phyloP scores from a whole-genome alignment of 2,888 invertebrate genomes.

The Aspidapion aeneum region DNA sequence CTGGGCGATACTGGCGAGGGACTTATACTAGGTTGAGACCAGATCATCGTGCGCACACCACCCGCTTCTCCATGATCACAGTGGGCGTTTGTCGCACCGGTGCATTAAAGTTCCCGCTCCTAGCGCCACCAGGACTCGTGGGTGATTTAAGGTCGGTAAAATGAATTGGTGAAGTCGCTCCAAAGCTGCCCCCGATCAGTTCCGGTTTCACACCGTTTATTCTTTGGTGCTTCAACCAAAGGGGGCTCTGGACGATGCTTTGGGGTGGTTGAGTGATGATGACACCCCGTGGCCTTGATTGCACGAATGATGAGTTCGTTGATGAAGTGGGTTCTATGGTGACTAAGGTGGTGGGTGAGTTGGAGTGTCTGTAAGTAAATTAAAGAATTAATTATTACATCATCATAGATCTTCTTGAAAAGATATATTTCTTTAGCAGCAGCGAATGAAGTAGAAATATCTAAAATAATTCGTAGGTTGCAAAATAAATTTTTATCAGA shows the following conservation, averaged over 20 bases:
- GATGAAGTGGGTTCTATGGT: constrained; percentile 33
- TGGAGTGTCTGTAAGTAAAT: too few relatives aligned
- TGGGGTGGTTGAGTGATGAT: constrained; percentile 40
- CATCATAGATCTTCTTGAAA: too few relatives aligned
- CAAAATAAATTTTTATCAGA: too few relatives aligned
- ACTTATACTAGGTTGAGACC: constrained; percentile 56
- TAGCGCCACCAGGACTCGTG: constrained; percentile 32
- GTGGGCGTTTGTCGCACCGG: constrained; percentile 70
- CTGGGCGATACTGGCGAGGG: constrained; percentile 35
- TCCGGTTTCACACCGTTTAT: constrained; percentile 78
- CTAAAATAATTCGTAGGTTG: too few relatives aligned
- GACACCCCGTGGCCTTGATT: constrained; percentile 35
- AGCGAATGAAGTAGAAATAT: too few relatives aligned
- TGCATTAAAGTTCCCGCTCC: constrained; percentile 17
- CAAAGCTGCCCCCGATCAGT: constrained; percentile 63
- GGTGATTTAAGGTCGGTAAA: constrained; percentile 38
- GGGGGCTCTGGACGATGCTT: constrained; percentile 40
- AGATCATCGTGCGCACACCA: constrained; percentile 72
- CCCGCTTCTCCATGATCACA: constrained; percentile 91
- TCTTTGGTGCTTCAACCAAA: constrained; percentile 52
- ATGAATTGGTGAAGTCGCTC: constrained; percentile 26
- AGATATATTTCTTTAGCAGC: too few relatives aligned
- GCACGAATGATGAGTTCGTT: constrained; percentile 16
- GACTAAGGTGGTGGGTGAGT: constrained; percentile 15
- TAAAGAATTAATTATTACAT: too few relatives aligned